Percentiles rank a stretch among this genome's conserved stretches.
Conservation (phyloP, 2,113 vertebrate genomes). For the Indicator indicator region DNA sequence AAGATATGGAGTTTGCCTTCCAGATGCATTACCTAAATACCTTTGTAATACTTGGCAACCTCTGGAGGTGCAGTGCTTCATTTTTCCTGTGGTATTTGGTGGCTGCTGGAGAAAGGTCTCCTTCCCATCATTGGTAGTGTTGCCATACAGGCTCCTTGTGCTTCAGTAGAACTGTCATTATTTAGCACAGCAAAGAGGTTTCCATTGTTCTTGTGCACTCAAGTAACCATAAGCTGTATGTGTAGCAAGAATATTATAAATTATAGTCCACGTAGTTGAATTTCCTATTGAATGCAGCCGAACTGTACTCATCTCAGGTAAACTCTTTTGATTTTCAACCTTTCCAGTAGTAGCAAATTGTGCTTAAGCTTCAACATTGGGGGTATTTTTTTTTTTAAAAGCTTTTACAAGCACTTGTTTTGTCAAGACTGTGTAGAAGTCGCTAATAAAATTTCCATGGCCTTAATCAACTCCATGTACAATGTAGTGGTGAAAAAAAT, state of each 20-base stretch:
- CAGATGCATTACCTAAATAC: neutral
- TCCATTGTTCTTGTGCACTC: neutral
- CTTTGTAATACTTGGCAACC: neutral
- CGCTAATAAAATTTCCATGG: neutral
- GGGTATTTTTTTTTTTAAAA: neutral
- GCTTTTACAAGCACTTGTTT: neutral
- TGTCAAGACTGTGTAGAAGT: constrained; percentile 2
- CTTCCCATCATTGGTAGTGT: neutral
- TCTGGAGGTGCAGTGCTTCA: neutral
- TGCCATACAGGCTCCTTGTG: neutral
- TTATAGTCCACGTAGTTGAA: neutral
- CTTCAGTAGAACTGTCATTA: neutral
- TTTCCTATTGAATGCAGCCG: neutral
- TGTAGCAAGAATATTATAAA: neutral
- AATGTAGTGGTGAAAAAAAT: neutral
- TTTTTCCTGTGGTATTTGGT: constrained; percentile 4
- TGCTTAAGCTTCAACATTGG: neutral
- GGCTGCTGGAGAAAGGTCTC: neutral
- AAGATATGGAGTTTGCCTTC: neutral
- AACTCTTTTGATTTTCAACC: neutral
- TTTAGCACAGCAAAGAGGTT: neutral
- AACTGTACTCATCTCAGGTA: neutral
- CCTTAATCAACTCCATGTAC: neutral
- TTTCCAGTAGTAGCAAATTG: constrained; percentile 12
- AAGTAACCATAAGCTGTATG: neutral